phyloP scores from a whole-genome alignment of 92 coral and sea anemone genomes.

The Porites evermanni region DNA sequence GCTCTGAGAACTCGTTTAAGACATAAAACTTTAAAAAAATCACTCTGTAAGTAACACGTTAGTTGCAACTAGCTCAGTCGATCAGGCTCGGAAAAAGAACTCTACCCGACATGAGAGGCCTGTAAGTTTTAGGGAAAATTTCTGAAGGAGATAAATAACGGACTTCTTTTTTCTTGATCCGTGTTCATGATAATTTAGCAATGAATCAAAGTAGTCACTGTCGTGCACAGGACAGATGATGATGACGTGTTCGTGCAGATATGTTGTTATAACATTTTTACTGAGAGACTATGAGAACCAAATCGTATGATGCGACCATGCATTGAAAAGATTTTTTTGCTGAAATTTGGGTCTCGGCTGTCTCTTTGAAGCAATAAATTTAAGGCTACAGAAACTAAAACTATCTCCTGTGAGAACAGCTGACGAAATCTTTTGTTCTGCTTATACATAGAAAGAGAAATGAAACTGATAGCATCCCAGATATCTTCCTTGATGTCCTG shows the following conservation, averaged over 20 bases:
- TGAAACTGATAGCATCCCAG: no score
- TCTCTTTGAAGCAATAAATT: conserved; percentile 18
- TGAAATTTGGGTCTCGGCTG: not conserved
- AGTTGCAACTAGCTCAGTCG: conserved; percentile 1
- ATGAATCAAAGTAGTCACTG: conserved; percentile 8
- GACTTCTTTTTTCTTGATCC: conserved; percentile 2
- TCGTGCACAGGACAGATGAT: conserved; percentile 14
- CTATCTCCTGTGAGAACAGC: conserved; percentile 30
- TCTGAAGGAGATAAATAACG: conserved; percentile 12
- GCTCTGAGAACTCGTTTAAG: conserved; percentile 1
- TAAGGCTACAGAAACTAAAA: conserved; percentile 8
- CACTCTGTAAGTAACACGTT: conserved; percentile 11
- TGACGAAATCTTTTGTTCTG: not conserved
- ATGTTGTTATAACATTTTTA: conserved; percentile 16
- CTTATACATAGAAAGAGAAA: no score
- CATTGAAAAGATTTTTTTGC: conserved; percentile 9
- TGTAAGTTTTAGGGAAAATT: conserved; percentile 20
- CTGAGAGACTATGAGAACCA: conserved; percentile 28
- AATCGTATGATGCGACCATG: conserved; percentile 29
- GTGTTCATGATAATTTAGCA: conserved; percentile 5
- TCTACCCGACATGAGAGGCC: conserved; percentile 11
- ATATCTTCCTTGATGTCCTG: no score
- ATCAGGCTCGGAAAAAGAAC: conserved; percentile 8
- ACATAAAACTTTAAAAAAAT: conserved; percentile 14
- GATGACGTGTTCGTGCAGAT: not conserved